Conservation (phyloP, 2,113 vertebrate genomes). For the Formicarius rufipectus region DNA sequence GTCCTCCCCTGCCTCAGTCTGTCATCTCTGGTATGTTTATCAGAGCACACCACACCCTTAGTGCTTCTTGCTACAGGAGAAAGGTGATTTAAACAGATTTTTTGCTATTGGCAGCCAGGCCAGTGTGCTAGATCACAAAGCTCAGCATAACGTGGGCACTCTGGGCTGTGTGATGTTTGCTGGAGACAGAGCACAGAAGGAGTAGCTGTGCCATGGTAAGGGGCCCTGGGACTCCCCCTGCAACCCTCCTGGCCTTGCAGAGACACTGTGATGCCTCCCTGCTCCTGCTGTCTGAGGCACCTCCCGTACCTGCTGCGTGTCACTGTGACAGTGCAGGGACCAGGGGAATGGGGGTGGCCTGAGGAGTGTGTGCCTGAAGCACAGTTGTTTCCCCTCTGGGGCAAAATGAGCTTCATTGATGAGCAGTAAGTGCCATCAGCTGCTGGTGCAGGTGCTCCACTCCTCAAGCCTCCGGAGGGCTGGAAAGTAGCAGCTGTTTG, state of each 20-base stretch:
- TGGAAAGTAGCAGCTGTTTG: neutral
- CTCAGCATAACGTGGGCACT: accelerated
- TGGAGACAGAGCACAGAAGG: neutral
- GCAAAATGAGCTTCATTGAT: neutral
- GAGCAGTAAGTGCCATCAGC: neutral
- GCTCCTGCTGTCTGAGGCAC: accelerated
- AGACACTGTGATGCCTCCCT: neutral
- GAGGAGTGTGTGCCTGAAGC: accelerated
- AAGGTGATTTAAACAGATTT: neutral
- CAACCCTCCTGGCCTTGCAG: neutral
- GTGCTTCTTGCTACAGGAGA: neutral
- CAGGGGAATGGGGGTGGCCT: accelerated
- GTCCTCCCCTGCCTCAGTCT: neutral
- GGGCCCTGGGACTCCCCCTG: neutral
- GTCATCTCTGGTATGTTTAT: neutral
- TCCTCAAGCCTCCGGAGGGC: neutral
- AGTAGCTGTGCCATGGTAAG: accelerated
- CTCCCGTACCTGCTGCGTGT: accelerated
- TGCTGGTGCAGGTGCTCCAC: neutral
- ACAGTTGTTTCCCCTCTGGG: neutral
- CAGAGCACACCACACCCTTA: neutral
- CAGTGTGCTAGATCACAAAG: accelerated
- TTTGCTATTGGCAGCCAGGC: neutral
- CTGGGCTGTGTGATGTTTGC: neutral
- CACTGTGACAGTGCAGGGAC: accelerated